These are phyloP conservation scores for Drosophila anomalata DNA, from an alignment of 2,888 invertebrate genomes.

Conservation along the genomic window DNA sequence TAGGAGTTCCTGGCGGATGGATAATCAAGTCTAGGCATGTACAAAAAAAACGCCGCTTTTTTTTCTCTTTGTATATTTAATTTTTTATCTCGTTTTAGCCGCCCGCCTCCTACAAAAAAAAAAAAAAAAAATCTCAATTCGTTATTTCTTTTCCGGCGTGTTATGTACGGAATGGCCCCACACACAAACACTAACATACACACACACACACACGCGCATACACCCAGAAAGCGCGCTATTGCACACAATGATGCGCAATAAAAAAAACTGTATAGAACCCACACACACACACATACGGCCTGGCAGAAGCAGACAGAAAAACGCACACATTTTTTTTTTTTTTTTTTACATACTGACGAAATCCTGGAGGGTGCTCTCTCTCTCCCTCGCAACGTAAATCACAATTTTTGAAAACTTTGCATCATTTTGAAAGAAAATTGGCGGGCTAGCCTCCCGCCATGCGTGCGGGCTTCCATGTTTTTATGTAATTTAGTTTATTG, in stretches of 20 bases:
- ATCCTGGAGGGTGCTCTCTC: slow-evolving; percentile 33
- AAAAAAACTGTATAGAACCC: slow-evolving; percentile 60
- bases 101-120: slow-evolving; percentile 23
- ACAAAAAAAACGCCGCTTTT: slow-evolving; percentile 4
- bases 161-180: slow-evolving; percentile 32
- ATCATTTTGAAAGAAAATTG: slow-evolving; percentile 15
- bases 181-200: slow-evolving; percentile 14
- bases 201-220: background rate
- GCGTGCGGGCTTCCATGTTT: slow-evolving; percentile 44
- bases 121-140: slow-evolving; percentile 19
- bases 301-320: slow-evolving; percentile 31
- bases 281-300: slow-evolving; percentile 16
- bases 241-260: slow-evolving; percentile 77
- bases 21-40: background rate
- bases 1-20: background rate
- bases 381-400: slow-evolving; percentile 47
- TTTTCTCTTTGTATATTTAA: slow-evolving; percentile 15
- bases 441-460: slow-evolving; percentile 8
- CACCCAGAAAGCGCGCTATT: slow-evolving; percentile 39
- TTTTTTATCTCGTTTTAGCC: slow-evolving; percentile 25
- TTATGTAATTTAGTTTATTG: slow-evolving; percentile 69
- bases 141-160: slow-evolving; percentile 44
- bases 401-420: slow-evolving; percentile 33
- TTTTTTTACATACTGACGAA: slow-evolving; percentile 59
- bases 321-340: slow-evolving; percentile 26